These are phyloP conservation scores for Salpingus planirostris DNA, from an alignment of 2,888 invertebrate species.

Conservation along the genomic window DNA sequence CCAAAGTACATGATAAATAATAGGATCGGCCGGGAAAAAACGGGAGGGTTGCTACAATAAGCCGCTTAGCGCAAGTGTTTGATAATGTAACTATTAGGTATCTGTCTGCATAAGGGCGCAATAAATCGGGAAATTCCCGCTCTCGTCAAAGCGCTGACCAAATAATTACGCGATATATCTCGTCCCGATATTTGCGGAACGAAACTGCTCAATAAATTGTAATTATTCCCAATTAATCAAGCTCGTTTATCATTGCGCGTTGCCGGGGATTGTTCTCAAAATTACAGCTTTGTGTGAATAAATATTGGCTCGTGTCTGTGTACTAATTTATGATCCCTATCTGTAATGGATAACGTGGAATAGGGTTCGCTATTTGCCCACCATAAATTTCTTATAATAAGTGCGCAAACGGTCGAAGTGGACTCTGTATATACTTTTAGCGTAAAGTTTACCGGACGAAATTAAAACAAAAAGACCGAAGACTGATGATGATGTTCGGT, in stretches of 20 bases:
- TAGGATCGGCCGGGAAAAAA: too few species aligned
- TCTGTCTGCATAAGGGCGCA: too few species aligned
- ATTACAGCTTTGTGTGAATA: constrained; percentile 16
- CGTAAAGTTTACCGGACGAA: too few species aligned
- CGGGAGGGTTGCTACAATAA: too few species aligned
- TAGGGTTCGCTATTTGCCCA: constrained; percentile 9
- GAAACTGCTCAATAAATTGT: constrained; percentile 11
- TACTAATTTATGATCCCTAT: constrained; percentile 11
- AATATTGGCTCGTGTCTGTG: constrained; percentile 15
- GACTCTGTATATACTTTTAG: neutral
- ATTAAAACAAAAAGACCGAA: too few species aligned
- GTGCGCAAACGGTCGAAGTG: neutral
- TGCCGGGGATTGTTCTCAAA: constrained; percentile 14
- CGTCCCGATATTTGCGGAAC: constrained; percentile 6
- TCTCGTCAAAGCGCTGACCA: too few species aligned
- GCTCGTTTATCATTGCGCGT: constrained; percentile 11
- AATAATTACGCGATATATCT: constrained; percentile 3
- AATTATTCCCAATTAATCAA: constrained; percentile 14
- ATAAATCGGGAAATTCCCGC: too few species aligned
- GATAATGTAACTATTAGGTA: too few species aligned
- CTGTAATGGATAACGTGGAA: constrained; percentile 9
- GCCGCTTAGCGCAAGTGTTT: too few species aligned
- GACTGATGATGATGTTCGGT: too few species aligned
- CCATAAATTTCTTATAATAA: constrained; percentile 8
- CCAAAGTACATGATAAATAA: too few species aligned